These are phyloP conservation scores for Recurvirostra avosetta DNA, from an alignment of 2,113 vertebrate species.

Conservation along the genomic window DNA sequence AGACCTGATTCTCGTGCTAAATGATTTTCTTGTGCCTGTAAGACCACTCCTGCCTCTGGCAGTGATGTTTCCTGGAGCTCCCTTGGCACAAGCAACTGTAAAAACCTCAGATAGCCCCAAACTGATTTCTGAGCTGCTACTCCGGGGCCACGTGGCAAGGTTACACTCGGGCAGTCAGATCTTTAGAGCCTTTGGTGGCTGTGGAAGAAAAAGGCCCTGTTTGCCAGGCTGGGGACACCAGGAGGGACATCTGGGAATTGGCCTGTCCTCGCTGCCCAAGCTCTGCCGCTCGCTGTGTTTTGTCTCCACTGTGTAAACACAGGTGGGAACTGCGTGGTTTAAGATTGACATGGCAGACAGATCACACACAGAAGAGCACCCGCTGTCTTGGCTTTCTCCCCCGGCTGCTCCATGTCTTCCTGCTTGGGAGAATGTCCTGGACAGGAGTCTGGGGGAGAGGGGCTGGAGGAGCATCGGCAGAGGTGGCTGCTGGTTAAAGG, in stretches of 20 bases:
- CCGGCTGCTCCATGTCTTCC: not conserved
- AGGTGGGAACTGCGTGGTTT: not conserved
- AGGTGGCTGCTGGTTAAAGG: not conserved
- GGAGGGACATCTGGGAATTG: not conserved
- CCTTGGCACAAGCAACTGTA: not conserved
- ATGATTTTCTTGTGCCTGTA: not conserved
- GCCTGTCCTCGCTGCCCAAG: not conserved
- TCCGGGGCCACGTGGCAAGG: not conserved
- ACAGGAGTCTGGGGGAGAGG: not conserved
- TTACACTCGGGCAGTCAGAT: not conserved
- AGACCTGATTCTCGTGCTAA: constrained; percentile 17
- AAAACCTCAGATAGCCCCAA: not conserved
- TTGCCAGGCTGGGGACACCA: not conserved
- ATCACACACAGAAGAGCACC: not conserved
- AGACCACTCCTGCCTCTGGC: not conserved
- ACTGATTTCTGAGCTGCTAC: not conserved
- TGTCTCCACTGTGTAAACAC: not conserved
- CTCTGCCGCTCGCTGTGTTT: not conserved
- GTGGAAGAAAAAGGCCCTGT: not conserved
- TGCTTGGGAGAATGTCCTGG: not conserved
- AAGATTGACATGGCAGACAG: not conserved
- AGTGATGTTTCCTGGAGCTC: constrained; percentile 10
- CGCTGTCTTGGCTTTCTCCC: not conserved
- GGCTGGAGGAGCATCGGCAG: not conserved
- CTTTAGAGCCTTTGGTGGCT: not conserved